These are phyloP conservation scores for Bothrops alternatus DNA, from an alignment of 2,797 vertebrate genomes.

Conservation along the genomic window DNA sequence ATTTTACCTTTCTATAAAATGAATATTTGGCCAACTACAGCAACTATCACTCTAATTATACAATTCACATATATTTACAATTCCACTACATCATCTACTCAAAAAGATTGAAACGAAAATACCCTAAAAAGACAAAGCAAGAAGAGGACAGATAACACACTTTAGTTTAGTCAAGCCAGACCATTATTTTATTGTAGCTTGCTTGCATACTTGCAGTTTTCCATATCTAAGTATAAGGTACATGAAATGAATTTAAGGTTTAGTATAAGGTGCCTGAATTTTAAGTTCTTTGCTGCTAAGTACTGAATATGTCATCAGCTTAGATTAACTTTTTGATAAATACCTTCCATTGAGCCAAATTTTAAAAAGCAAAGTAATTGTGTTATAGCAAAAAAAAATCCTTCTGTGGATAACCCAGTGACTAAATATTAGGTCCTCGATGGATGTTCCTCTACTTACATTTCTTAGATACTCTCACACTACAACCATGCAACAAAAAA, in stretches of 20 bases:
- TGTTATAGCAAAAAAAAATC: background rate
- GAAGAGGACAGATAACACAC: background rate
- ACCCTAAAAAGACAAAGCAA: background rate
- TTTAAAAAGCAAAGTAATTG: background rate
- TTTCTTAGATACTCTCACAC: background rate
- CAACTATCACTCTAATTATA: background rate
- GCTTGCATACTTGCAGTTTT: background rate
- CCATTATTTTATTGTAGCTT: background rate
- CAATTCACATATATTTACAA: background rate
- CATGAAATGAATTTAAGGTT: background rate
- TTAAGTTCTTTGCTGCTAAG: background rate
- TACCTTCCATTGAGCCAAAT: background rate
- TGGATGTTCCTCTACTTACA: background rate
- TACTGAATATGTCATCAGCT: background rate
- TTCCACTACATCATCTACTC: background rate
- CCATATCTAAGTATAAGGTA: background rate
- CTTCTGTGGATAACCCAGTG: background rate
- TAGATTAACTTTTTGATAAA: background rate
- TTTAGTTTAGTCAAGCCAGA: background rate
- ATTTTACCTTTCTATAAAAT: background rate
- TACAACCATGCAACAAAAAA: background rate
- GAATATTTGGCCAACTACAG: background rate
- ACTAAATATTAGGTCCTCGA: background rate
- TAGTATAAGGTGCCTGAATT: background rate
- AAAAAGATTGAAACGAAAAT: background rate